Evolutionary conservation across 2,113 vertebrate species (phyloP).

Genomic region (Abramis brama): DNA sequence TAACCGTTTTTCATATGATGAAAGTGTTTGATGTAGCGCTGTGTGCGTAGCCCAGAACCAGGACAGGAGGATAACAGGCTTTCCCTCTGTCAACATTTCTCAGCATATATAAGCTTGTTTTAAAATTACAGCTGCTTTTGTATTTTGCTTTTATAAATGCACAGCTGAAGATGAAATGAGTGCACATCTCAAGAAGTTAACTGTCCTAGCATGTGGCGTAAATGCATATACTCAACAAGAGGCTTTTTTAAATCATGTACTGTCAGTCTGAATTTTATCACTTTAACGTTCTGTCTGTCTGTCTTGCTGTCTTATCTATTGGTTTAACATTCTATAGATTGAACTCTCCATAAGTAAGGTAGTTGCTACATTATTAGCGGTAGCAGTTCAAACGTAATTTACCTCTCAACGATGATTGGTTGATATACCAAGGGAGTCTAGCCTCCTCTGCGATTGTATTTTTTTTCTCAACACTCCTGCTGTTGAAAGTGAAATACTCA

Average conservation of each 20-base stretch:
- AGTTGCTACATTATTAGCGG: too few relatives aligned
- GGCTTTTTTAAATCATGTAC: background rate
- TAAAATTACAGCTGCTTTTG: conserved; percentile 10
- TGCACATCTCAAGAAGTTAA: background rate
- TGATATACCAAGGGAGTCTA: too few relatives aligned
- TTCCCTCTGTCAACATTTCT: background rate
- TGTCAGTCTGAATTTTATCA: background rate
- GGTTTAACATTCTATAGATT: too few relatives aligned
- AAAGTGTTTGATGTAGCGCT: conserved; percentile 12
- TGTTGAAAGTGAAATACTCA: too few relatives aligned
- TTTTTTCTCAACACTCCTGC: too few relatives aligned
- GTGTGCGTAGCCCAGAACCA: conserved; percentile 1
- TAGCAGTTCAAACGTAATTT: too few relatives aligned
- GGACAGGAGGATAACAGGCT: background rate
- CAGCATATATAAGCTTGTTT: conserved; percentile 5
- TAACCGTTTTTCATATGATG: conserved; percentile 60
- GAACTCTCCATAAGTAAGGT: too few relatives aligned
- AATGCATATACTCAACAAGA: background rate
- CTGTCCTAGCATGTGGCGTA: background rate
- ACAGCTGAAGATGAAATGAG: background rate
- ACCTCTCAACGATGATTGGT: too few relatives aligned
- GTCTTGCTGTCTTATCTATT: too few relatives aligned
- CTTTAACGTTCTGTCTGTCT: background rate
- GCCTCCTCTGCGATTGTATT: too few relatives aligned
- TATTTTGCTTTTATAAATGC: background rate